Evolutionary conservation across 2,888 invertebrate species (phyloP).

Genomic region (Zaprionus obscuricornis): DNA sequence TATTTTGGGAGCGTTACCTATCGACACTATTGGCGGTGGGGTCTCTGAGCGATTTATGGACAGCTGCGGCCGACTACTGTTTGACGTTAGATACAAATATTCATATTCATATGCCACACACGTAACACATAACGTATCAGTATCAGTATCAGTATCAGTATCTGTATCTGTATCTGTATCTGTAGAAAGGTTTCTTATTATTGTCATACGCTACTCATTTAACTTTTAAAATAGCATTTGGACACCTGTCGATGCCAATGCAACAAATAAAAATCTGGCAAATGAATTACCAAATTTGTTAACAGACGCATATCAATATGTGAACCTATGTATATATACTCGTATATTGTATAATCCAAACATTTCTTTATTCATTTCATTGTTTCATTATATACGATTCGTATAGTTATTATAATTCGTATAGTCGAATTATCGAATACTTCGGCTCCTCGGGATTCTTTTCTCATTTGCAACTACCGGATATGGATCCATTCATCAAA

Average conservation of each 20-base stretch:
- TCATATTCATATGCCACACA: slow-evolving; percentile 11
- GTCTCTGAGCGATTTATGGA: slow-evolving; percentile 64
- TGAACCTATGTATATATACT: slow-evolving; percentile 1
- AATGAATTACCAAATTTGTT: slow-evolving; percentile 53
- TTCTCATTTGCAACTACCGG: slow-evolving; percentile 42
- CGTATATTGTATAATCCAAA: slow-evolving; percentile 1
- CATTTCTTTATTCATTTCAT: no score
- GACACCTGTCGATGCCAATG: slow-evolving; percentile 53
- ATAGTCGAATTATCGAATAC: no score
- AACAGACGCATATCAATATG: slow-evolving; percentile 10
- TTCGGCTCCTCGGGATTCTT: slow-evolving; percentile 24
- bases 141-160: no score
- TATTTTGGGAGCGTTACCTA: slow-evolving; percentile 49
- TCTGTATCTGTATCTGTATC: background rate
- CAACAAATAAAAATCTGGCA: slow-evolving; percentile 19
- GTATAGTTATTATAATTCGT: no score
- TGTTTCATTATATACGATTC: no score
- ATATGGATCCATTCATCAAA: slow-evolving; percentile 61
- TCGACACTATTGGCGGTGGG: slow-evolving; percentile 24
- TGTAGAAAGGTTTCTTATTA: background rate
- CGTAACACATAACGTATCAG: background rate
- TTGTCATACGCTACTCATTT: slow-evolving; percentile 49
- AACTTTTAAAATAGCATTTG: slow-evolving; percentile 48
- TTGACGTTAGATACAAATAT: background rate
- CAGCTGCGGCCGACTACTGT: slow-evolving; percentile 49